Percentiles rank a stretch among this genome's conserved stretches.
Conservation (phyloP, 2,113 vertebrate genomes). For the Salvelinus namaycush region DNA sequence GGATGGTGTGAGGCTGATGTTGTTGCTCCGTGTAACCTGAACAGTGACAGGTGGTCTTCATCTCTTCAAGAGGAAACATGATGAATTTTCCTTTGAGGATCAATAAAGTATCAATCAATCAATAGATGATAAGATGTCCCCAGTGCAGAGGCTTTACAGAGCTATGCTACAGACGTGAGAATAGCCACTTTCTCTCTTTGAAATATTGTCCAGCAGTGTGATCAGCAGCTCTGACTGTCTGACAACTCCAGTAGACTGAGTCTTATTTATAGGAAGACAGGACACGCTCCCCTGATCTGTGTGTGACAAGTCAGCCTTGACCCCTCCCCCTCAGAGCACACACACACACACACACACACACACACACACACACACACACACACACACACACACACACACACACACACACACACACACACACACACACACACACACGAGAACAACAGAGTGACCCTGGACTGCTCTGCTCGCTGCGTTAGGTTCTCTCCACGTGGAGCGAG, state of each 20-base stretch:
- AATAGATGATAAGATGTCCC: constrained; percentile 2
- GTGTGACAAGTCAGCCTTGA: constrained; percentile 76
- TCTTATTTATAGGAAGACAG: constrained; percentile 70
- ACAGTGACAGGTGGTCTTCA: constrained; percentile 57
- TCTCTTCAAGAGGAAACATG: constrained; percentile 35
- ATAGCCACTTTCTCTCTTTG: background rate
- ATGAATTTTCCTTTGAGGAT: no score
- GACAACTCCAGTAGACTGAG: background rate
- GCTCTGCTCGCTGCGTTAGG: constrained; percentile 47
- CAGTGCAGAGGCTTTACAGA: no score
- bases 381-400: constrained; percentile 50
- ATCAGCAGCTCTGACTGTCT: background rate
- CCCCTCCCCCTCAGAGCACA: constrained; percentile 48
- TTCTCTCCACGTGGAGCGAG: constrained; percentile 44
- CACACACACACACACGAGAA: constrained; percentile 58
- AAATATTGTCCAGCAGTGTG: background rate
- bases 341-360: constrained; percentile 41
- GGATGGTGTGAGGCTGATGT: constrained; percentile 68
- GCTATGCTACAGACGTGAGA: background rate
- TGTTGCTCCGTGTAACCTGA: constrained; percentile 36
- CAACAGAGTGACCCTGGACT: constrained; percentile 62
- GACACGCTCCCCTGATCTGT: constrained; percentile 1
- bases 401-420: constrained; percentile 45
- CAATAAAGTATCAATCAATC: background rate
- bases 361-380: constrained; percentile 34